Conservation (phyloP, 2,888 invertebrate genomes). For the Agrenia bidenticulata region DNA sequence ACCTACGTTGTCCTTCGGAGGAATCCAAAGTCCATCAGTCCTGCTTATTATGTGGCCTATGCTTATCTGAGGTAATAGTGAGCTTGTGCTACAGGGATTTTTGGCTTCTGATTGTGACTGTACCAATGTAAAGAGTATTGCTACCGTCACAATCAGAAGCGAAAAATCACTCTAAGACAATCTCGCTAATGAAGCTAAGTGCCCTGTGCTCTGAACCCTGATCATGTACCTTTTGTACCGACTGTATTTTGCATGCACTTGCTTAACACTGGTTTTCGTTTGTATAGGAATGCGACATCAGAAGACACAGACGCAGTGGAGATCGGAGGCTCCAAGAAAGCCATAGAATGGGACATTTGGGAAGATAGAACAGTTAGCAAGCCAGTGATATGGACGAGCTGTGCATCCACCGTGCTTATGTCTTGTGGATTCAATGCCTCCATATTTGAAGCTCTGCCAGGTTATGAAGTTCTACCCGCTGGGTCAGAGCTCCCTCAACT, state of each 20-base stretch:
- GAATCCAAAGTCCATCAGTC: background rate
- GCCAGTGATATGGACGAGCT: background rate
- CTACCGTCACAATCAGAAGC: too few species aligned
- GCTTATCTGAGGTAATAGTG: constrained; percentile 22
- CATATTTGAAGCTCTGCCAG: background rate
- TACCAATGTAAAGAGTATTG: too few species aligned
- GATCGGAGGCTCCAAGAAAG: background rate
- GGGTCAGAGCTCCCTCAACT: background rate
- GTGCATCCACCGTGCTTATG: background rate
- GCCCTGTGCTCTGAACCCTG: too few species aligned
- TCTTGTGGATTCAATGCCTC: constrained; percentile 3
- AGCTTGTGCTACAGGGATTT: too few species aligned
- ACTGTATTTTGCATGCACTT: too few species aligned
- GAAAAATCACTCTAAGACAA: too few species aligned
- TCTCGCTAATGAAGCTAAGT: too few species aligned
- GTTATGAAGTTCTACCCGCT: background rate
- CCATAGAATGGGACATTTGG: constrained; percentile 10
- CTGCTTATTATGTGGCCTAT: constrained; percentile 14
- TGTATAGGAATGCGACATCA: constrained; percentile 1
- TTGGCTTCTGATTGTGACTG: too few species aligned
- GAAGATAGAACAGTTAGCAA: constrained; percentile 1
- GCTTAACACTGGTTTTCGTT: too few species aligned
- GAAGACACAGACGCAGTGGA: background rate
- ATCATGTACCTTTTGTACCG: too few species aligned
- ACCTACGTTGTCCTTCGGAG: constrained; percentile 12